phyloP scores from a whole-genome alignment of 1,140 invertebrate species.

The Drosophila oshimai region DNA sequence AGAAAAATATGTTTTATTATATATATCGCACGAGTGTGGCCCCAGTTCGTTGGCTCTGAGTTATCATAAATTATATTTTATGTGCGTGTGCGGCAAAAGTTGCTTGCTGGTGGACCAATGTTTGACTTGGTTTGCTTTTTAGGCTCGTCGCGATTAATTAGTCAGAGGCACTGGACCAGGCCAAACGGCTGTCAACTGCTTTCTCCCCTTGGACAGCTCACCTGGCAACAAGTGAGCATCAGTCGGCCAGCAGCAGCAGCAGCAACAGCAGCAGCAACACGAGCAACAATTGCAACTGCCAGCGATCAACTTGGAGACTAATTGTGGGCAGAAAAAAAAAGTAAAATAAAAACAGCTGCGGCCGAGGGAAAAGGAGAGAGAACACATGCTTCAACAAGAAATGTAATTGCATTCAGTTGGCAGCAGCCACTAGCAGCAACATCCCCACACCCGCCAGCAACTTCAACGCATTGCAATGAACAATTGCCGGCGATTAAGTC shows the following conservation, averaged over 20 bases:
- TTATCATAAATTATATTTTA: conserved; percentile 80
- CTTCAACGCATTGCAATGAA: conserved; percentile 54
- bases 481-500: conserved; percentile 74
- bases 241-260: conserved; percentile 24
- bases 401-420: conserved; percentile 63
- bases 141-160: conserved; percentile 24
- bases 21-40: conserved; percentile 1
- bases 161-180: conserved; percentile 36
- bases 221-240: conserved; percentile 61
- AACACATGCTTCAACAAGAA: conserved; percentile 54
- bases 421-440: conserved; percentile 13
- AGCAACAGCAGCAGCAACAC: background rate
- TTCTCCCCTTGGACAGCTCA: conserved; percentile 39
- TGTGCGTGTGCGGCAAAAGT: conserved; percentile 64
- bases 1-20: conserved; percentile 81
- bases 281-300: conserved; percentile 43
- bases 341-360: conserved; percentile 11
- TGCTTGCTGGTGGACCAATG: conserved; percentile 20
- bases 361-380: conserved; percentile 4
- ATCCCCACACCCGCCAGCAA: conserved; percentile 9
- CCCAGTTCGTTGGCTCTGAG: conserved; percentile 29
- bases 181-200: conserved; percentile 63
- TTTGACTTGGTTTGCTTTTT: conserved; percentile 51
- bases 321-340: conserved; percentile 31
- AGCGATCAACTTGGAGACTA: conserved; percentile 31